Base-by-base conservation (phyloP, 1,140 invertebrate species). In the Aphelenchoides fujianensis region DNA sequence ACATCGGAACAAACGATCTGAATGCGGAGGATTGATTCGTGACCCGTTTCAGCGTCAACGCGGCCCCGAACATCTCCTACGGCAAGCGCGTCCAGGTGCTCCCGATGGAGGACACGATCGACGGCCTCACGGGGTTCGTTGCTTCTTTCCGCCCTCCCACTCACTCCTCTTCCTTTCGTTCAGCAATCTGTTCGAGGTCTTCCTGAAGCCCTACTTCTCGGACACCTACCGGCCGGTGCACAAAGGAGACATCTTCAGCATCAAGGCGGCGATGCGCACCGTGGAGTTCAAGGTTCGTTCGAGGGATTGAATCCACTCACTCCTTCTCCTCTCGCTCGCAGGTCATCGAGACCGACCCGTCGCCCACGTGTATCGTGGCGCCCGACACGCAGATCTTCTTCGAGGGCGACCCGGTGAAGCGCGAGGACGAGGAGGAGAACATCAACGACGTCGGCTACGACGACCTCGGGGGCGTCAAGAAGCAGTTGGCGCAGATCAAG, bases 151-250 rank as follows among this genome's bases (percentile, higher is more conserved):
- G n/a, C n/a, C n/a, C n/a, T n/a, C n/a, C n/a, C n/a, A n/a, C n/a
- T n/a, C n/a, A n/a, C n/a, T n/a, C n/a, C n/a, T n/a, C n/a, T n/a
- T n/a, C n/a, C n/a, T n/a, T n/a, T n/a, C n/a, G 71, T 87, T 27
- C 78, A 91, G 91, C 75, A 95, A 95, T 86, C 86, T 98, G 7
- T 98, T 98, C 86, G 95, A 98, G 87, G 95, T 98, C 12, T 99
- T 94, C 85, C 88, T 99, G 76, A 98, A 98, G 86, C 96, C 96
- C 9, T 99, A 99, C 85, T 99, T 99, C 86, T 86, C 98, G 84
- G 97, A 99, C 87, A 95, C 96, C 0, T 99, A 99, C 87, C 89
- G 97, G 74, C 97, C 97, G n/a, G 92, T 99, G 79, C 93, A 96
- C 82, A 97, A 95, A 85, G 95, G 95, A 71, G 97, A 99, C 84